Base-by-base conservation (phyloP, 2,113 vertebrate species). In the Pseudorasbora parva region DNA sequence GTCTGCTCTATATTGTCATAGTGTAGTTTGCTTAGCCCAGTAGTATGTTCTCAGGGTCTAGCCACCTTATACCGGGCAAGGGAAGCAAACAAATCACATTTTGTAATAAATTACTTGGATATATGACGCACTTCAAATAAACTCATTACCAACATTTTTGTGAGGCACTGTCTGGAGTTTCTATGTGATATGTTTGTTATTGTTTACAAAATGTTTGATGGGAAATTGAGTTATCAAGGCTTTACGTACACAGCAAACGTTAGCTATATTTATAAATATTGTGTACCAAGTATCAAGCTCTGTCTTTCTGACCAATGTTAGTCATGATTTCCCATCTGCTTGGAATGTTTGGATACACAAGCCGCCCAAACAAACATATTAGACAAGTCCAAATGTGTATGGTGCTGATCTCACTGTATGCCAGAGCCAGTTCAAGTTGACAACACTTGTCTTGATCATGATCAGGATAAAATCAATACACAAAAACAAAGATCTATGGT, bases 51-150 rank as follows among this genome's bases (percentile, higher is more conserved):
- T 57, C 59, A 54, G 66, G 27, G 14, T 77, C 43, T 54, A n/a
- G 43, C 68, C 72, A 21, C n/a, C 49, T 82, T 43, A 8, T 73
- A 14, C 21, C 3, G 15, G 21, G n/a, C 69, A 21, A 73, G 30
- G 25, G 66, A 82, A 86, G 17, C 64, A 81, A 69, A 81, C 78
- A 69, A 56, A 51, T 56, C 30, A 69, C 62, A 25, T 81, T 68
- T 81, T 56, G 43, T 23, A 81, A 27, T n/a, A 19, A 8, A 37
- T 69, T 12, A 69, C 62, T 41, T 15, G 47, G 27, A 54, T 54
- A 69, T 68, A 7, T 1, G 15, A 33, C 4, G 1, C 25, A 47
- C 15, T 80, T 47, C 45, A 80, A 51, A 79, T 80, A 51, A 68
- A 68, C 15, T 64, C 23, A 79, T 78, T 78, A 78, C 43, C 43